A percentile compares a stretch with the other conserved stretches of the same genome.
Conservation (phyloP, 2,888 invertebrate species). For the Subacronicta megacephala region DNA sequence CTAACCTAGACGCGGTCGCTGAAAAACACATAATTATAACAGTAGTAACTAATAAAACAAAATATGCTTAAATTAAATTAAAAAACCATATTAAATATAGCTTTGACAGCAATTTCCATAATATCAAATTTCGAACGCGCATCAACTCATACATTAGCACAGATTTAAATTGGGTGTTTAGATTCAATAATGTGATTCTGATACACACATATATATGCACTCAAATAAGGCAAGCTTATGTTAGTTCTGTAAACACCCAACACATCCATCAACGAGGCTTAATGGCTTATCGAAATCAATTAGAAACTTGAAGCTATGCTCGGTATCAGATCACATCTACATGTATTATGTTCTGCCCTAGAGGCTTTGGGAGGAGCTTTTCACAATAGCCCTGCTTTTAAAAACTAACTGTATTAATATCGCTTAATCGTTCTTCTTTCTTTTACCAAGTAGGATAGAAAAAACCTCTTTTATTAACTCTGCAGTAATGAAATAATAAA, state of each 20-base stretch:
- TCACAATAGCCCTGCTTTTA: too few species aligned
- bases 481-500: too few species aligned
- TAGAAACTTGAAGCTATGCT: conserved; percentile 82
- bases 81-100: too few species aligned
- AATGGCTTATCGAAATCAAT: conserved; percentile 88
- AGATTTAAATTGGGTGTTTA: conserved; percentile 42
- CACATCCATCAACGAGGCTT: conserved; percentile 86
- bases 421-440: too few species aligned
- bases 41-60: too few species aligned
- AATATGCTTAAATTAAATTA: too few species aligned
- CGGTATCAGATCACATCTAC: conserved; percentile 57
- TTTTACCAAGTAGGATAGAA: too few species aligned
- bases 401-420: too few species aligned
- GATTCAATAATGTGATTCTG: conserved; percentile 48
- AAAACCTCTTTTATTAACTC: too few species aligned
- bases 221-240: conserved; percentile 63
- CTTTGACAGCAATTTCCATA: conserved; percentile 4
- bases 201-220: conserved; percentile 37
- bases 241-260: conserved; percentile 76
- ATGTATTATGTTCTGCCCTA: conserved; percentile 14
- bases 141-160: conserved; percentile 21
- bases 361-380: background rate
- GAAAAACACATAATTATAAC: too few species aligned
- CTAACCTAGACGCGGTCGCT: too few species aligned
- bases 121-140: conserved; percentile 6